Conservation (phyloP, 2,113 vertebrate species). For the Martes martes region DNA sequence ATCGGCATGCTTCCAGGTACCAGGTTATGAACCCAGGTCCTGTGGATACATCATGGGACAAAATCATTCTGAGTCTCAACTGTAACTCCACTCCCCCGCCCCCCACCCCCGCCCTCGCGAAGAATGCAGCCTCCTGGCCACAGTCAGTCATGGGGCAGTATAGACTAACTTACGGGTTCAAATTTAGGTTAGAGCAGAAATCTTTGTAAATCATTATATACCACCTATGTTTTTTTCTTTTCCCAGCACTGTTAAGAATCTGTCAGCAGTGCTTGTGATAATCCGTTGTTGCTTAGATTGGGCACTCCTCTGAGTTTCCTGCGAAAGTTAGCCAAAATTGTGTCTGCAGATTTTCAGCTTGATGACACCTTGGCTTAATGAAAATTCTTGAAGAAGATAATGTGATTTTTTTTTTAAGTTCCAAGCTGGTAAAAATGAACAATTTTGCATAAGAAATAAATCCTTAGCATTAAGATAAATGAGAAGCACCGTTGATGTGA, state of each 20-base stretch:
- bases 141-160: not conserved
- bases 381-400: conserved; percentile 51
- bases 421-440: conserved; percentile 56
- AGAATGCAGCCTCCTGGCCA: not conserved
- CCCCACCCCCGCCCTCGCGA: accelerated
- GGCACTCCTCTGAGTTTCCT: conserved; percentile 19
- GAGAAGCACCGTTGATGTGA: conserved; percentile 53
- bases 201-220: not conserved
- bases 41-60: not conserved
- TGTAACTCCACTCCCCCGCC: not conserved
- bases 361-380: conserved; percentile 56
- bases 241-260: not conserved
- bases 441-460: conserved; percentile 69
- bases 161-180: not conserved
- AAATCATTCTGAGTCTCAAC: not conserved
- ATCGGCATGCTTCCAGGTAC: not conserved
- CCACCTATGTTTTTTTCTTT: not conserved
- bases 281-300: not conserved
- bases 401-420: conserved; percentile 35
- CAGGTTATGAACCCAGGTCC: not conserved
- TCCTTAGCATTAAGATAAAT: conserved; percentile 62
- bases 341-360: conserved; percentile 64
- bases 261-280: not conserved
- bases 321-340: not conserved
- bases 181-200: not conserved